phyloP scores from a whole-genome alignment of 2,888 invertebrate genomes.

The Mythimna impura region DNA sequence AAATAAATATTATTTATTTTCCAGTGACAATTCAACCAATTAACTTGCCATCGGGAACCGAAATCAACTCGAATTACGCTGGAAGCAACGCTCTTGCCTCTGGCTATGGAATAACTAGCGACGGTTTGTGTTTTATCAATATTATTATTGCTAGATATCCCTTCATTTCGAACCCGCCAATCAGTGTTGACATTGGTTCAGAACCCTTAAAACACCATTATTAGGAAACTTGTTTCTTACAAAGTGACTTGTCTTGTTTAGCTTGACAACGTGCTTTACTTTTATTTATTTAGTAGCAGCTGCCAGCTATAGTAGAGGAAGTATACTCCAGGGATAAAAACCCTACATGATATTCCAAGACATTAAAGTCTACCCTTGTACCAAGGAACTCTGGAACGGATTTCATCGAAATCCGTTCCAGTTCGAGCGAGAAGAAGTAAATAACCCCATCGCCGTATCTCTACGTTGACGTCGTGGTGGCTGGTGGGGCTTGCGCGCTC shows the following conservation, averaged over 20 bases:
- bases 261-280: not conserved
- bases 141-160: conserved; percentile 15
- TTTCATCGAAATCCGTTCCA: no score
- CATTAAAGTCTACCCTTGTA: no score
- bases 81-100: conserved; percentile 69
- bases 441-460: no score
- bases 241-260: not conserved
- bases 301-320: no score
- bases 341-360: no score
- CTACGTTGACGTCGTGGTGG: no score
- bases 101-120: conserved; percentile 73
- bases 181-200: conserved; percentile 23
- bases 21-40: conserved; percentile 71
- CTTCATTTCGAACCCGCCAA: conserved; percentile 31
- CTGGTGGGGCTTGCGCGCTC: no score
- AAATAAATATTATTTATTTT: conserved; percentile 54
- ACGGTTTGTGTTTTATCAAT: conserved; percentile 64
- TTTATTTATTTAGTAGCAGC: not conserved
- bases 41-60: conserved; percentile 70
- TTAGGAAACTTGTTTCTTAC: not conserved
- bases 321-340: no score
- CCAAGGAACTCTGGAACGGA: no score
- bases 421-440: no score
- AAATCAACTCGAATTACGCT: conserved; percentile 67
- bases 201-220: not conserved